Base-by-base conservation (phyloP, 2,113 vertebrate genomes). In the Lota lota region DNA sequence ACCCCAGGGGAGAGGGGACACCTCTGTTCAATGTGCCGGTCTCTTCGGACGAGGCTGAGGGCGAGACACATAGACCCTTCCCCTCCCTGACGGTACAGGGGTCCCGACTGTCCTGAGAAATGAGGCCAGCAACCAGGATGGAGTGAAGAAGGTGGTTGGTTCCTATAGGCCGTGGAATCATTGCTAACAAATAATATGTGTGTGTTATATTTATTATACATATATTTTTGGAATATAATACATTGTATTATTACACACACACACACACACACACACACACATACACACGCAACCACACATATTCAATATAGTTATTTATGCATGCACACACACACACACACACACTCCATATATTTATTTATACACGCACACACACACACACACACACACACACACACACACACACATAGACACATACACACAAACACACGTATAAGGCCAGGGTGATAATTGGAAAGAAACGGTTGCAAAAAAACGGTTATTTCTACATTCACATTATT, bases 21-120 rank as follows among this genome's bases (percentile, higher is more conserved):
- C 83, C 74, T 82, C 87, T 89, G 90, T 89, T 28, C 90, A 86
- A 81, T 58, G 78, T 73, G 22, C 68, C 59, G 24, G 66, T 84
- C 79, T 81, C 80, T 64, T 81, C 18, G 75, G 86, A 88, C 85
- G 84, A 84, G 76, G 77, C 69, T 81, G 85, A 82, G 84, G 84
- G 78, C 68, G 82, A 77, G 83, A 77, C 70, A 78, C 76, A 63
- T 75, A 67, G 78, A 63, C 67, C 76, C 33, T 76, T 22, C 80
- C 36, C 40, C 79, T 64, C 67, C 76, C 62, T 22, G 77, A 14
- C 80, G 69, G 78, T 72, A 59, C 5, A 17, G 70, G 53, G 73
- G 67, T 79, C 75, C 76, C 69, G 77, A 82, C 76, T 73, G 73
- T 66, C 64, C 72, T 0, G 67, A 24, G 59, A 75, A 68, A 77